A percentile compares a stretch with the other conserved stretches of the same genome.
These are phyloP conservation scores for Melinaea marsaeus DNA, from an alignment of 2,888 invertebrate species.

Conservation along the genomic window DNA sequence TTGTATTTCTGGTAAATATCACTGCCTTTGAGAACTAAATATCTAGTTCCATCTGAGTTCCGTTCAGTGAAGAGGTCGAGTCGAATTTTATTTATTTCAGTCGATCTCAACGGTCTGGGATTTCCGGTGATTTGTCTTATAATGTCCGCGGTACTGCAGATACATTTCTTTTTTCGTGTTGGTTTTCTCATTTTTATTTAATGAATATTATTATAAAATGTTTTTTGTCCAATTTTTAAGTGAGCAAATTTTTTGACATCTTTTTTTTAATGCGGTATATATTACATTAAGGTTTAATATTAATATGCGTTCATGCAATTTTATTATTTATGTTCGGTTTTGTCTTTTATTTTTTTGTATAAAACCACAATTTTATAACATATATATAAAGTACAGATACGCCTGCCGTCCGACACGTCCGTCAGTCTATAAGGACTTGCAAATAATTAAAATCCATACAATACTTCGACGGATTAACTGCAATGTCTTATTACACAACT, in stretches of 20 bases:
- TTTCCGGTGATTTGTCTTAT: constrained; percentile 49
- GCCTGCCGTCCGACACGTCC: too few relatives aligned
- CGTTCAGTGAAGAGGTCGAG: constrained; percentile 68
- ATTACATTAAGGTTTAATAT: not conserved
- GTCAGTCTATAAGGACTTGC: too few relatives aligned
- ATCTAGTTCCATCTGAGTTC: constrained; percentile 74
- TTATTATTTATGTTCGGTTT: not conserved
- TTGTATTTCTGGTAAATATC: constrained; percentile 67
- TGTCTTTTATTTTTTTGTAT: too few relatives aligned
- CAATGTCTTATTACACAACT: too few relatives aligned
- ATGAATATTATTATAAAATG: constrained; percentile 1
- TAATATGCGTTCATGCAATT: not conserved
- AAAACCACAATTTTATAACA: too few relatives aligned
- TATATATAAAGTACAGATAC: too few relatives aligned
- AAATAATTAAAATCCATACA: too few relatives aligned
- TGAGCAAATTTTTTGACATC: not conserved
- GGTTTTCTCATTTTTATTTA: constrained; percentile 16
- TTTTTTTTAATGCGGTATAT: too few relatives aligned
- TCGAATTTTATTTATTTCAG: constrained; percentile 53
- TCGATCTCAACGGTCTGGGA: constrained; percentile 36
- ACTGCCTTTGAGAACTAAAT: constrained; percentile 72
- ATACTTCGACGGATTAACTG: too few relatives aligned
- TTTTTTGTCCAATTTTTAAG: not conserved
- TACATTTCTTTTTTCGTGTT: constrained; percentile 45
- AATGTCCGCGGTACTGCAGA: constrained; percentile 48